phyloP scores from a whole-genome alignment of 1,140 invertebrate species.

The Drosophila setifemur region DNA sequence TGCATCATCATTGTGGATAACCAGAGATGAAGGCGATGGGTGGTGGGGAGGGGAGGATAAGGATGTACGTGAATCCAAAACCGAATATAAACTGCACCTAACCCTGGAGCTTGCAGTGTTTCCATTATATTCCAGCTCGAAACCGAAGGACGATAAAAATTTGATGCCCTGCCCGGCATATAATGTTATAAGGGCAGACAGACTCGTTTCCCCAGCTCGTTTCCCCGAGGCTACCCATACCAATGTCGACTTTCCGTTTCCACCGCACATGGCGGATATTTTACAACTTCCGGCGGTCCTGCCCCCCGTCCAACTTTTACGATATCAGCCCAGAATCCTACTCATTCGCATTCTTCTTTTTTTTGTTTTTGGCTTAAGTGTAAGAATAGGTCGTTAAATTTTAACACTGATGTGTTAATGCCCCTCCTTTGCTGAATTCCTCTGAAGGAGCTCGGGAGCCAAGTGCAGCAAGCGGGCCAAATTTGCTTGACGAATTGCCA shows the following conservation, averaged over 20 bases:
- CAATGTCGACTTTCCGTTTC: conserved; percentile 49
- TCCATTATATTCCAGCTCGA: conserved; percentile 54
- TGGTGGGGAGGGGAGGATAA: not conserved
- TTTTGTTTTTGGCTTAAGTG: not conserved
- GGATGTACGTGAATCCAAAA: conserved; percentile 17
- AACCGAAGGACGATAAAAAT: conserved; percentile 46
- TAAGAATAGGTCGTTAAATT: conserved; percentile 63
- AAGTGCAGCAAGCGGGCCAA: conserved; percentile 37
- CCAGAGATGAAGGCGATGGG: conserved; percentile 19
- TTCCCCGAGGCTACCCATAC: not conserved
- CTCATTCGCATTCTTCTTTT: not conserved
- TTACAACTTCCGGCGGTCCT: conserved; percentile 64
- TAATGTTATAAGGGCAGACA: conserved; percentile 57
- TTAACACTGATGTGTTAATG: conserved; percentile 78
- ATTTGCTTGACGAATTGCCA: conserved; percentile 72
- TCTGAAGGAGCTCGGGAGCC: not conserved
- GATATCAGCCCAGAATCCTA: not conserved
- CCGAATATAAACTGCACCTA: conserved; percentile 43
- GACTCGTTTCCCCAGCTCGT: not conserved
- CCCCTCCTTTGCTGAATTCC: conserved; percentile 24
- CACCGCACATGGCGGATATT: conserved; percentile 66
- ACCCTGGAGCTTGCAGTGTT: conserved; percentile 22
- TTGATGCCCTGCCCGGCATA: conserved; percentile 32
- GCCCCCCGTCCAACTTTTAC: conserved; percentile 29
- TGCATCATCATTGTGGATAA: conserved; percentile 30